Base-by-base conservation (phyloP, 2,797 vertebrate species). In the Ispidina lecontei region DNA sequence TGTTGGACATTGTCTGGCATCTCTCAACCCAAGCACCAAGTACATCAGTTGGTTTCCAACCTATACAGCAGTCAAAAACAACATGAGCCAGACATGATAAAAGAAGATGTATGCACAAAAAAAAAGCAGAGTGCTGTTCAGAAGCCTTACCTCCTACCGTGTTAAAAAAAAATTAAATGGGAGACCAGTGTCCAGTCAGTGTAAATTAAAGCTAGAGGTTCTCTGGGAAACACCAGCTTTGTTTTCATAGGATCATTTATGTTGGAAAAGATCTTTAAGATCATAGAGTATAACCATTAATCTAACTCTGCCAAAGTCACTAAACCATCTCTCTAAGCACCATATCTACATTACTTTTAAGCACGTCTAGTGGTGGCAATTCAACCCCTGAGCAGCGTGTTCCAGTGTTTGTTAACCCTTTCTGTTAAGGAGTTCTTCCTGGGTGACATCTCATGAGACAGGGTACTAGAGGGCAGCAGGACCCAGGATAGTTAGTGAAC, bases 1-100 rank as follows among this genome's bases (percentile, higher is more conserved):
- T 60, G 10, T 58, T 37, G 58, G 31, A 69, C 33, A 33, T 19
- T 60, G 29, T 15, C 16, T 0, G 0, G 28, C 52, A 59, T 9
- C 21, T 63, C 43, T 62, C 56, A 55, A 31, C 2, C 29, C 46
- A 73, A 29, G 16, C n/a, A n/a, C n/a, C n/a, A n/a, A n/a, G 9
- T 44, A 47, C 17, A 29, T 56, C 14, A 22, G 4, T 55, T 82
- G 14, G 17, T 56, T 87, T 79, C 56, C 75, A 73, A 3, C 17
- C 18, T 62, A 13, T 16, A 58, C 0, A 2, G 22, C 10, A 64
- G 17, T 22, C 25, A 67, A 76, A 79, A 87, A 21, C 7, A 77
- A 56, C 0, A 0, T 31, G 16, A 75, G 9, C 11, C 47, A 75
- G 31, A 6, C 44, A n/a, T 0, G 0, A 43, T 13, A 60, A 22